These are phyloP conservation scores for Diaperis boleti DNA, from an alignment of 2,888 invertebrate genomes.

Conservation along the genomic window DNA sequence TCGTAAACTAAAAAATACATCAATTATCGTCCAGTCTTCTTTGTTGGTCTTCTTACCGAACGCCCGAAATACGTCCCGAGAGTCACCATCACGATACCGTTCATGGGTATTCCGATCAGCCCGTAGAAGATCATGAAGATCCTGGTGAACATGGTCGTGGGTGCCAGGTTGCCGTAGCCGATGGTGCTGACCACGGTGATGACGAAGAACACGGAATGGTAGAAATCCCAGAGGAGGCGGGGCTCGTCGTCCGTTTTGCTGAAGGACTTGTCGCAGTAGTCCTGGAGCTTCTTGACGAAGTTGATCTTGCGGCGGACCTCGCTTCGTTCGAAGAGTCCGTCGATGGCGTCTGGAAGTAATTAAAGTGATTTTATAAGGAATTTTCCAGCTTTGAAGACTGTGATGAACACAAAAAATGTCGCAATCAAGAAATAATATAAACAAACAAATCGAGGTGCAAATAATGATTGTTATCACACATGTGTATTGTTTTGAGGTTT, in stretches of 20 bases:
- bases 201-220: slow-evolving; percentile 91
- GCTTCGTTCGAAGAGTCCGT: slow-evolving; percentile 57
- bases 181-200: slow-evolving; percentile 93
- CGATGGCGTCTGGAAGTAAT: slow-evolving; percentile 72
- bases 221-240: slow-evolving; percentile 85
- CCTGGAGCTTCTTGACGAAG: slow-evolving; percentile 49
- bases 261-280: slow-evolving; percentile 83
- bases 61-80: slow-evolving; percentile 88
- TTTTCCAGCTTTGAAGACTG: too few species aligned
- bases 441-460: too few species aligned
- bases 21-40: too few species aligned
- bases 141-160: slow-evolving; percentile 82
- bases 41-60: slow-evolving; percentile 72
- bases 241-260: slow-evolving; percentile 74
- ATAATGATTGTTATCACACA: too few species aligned
- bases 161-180: slow-evolving; percentile 92
- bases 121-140: slow-evolving; percentile 91
- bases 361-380: too few species aligned
- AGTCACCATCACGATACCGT: slow-evolving; percentile 82
- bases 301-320: not conserved
- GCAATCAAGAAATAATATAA: too few species aligned
- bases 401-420: too few species aligned
- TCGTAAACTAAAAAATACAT: slow-evolving; percentile 77
- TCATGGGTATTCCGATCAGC: slow-evolving; percentile 87
- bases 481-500: too few species aligned